Evolutionary conservation across 1,140 invertebrate genomes (phyloP).

Genomic region (Euborellia annulipes): DNA sequence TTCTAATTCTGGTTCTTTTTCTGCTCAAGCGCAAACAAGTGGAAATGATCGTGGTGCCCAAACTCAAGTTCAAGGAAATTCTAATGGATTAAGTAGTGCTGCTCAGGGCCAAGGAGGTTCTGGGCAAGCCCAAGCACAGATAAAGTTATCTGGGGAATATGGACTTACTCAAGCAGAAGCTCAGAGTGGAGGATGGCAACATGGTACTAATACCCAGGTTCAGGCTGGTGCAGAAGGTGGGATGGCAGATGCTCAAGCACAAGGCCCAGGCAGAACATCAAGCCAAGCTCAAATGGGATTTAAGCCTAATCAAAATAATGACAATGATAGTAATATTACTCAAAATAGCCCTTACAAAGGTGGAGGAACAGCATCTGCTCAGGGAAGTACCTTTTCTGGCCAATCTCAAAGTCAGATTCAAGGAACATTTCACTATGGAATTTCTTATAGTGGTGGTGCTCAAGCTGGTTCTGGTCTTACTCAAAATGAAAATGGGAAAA

Average conservation of each 20-base stretch:
- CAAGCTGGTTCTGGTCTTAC: conserved; percentile 56
- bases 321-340: conserved; percentile 28
- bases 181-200: conserved; percentile 53
- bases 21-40: conserved; percentile 61
- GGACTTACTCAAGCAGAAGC: conserved; percentile 54
- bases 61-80: conserved; percentile 51
- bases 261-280: conserved; percentile 62
- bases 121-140: conserved; percentile 60
- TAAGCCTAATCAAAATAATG: conserved; percentile 45
- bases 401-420: conserved; percentile 65
- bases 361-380: conserved; percentile 57
- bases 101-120: conserved; percentile 54
- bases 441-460: conserved; percentile 61
- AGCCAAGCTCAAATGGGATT: conserved; percentile 77
- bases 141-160: conserved; percentile 50
- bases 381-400: conserved; percentile 51
- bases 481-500: no score
- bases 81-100: conserved; percentile 52
- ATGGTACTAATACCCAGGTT: conserved; percentile 58
- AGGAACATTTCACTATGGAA: conserved; percentile 58
- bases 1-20: conserved; percentile 55
- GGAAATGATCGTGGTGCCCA: conserved; percentile 55
- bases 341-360: conserved; percentile 41
- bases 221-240: conserved; percentile 62
- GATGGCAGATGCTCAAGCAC: conserved; percentile 66